Evolutionary conservation across 2,113 vertebrate genomes (phyloP).

Genomic region (Microtus montanus): DNA sequence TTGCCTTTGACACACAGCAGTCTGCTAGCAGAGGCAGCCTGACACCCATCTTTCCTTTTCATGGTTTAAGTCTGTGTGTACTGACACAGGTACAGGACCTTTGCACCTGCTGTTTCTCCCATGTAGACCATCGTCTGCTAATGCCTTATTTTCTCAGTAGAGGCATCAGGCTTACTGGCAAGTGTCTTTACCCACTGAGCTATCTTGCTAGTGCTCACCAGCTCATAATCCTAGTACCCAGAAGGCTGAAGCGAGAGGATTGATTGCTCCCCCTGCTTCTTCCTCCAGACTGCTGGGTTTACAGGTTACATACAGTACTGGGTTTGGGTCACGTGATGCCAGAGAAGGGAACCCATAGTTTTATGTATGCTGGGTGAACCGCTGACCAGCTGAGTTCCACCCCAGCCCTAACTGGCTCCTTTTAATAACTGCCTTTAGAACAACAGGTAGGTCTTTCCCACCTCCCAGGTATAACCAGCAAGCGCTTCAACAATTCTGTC

Average conservation of each 20-base stretch:
- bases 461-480: not conserved
- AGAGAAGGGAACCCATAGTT: not conserved
- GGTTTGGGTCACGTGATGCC: not conserved
- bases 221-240: not conserved
- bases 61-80: not conserved
- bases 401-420: not conserved
- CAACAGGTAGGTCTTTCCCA: not conserved
- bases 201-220: not conserved
- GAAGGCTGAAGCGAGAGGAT: not conserved
- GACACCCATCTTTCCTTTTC: not conserved
- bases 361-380: not conserved
- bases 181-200: not conserved
- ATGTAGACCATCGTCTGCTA: not conserved
- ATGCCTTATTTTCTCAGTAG: not conserved
- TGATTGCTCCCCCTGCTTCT: not conserved
- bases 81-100: not conserved
- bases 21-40: not conserved
- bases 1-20: constrained; percentile 1
- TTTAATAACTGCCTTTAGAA: not conserved
- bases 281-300: not conserved
- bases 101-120: not conserved
- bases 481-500: not conserved
- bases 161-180: not conserved
- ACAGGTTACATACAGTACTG: not conserved
- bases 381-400: not conserved